phyloP scores from a whole-genome alignment of 2,797 vertebrate species.

The Meda fulgida region DNA sequence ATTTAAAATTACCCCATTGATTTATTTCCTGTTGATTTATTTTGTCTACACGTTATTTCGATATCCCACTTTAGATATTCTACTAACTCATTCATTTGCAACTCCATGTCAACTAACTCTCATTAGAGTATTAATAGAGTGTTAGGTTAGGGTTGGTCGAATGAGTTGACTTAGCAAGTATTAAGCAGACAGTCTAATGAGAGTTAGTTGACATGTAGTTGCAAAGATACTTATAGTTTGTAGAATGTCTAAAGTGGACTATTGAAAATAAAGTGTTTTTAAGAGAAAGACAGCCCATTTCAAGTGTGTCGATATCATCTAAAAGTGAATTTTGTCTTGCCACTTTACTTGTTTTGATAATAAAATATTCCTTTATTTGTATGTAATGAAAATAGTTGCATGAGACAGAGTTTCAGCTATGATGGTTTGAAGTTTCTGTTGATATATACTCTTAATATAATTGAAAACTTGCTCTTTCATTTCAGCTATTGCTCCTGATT shows the following conservation, averaged over 20 bases:
- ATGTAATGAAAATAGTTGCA: neutral
- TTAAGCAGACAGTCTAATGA: neutral
- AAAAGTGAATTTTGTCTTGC: neutral
- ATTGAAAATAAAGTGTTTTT: neutral
- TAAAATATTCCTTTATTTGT: neutral
- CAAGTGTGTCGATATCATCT: neutral
- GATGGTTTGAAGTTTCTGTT: neutral
- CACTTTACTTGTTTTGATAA: neutral
- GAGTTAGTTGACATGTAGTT: neutral
- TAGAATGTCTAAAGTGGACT: neutral
- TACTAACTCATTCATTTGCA: neutral
- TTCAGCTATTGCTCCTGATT: constrained; percentile 92
- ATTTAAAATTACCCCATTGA: neutral
- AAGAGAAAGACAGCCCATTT: neutral
- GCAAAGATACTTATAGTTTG: neutral
- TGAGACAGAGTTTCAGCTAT: neutral
- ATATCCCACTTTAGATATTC: neutral
- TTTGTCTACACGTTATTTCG: neutral
- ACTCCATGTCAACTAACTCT: neutral
- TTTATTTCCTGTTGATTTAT: neutral
- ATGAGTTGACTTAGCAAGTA: neutral
- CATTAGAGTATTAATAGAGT: neutral
- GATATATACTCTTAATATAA: neutral
- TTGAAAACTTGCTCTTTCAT: constrained; percentile 53
- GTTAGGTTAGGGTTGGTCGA: neutral